These are phyloP conservation scores for Popillia japonica DNA, from an alignment of 1,140 invertebrate species.

Conservation along the genomic window DNA sequence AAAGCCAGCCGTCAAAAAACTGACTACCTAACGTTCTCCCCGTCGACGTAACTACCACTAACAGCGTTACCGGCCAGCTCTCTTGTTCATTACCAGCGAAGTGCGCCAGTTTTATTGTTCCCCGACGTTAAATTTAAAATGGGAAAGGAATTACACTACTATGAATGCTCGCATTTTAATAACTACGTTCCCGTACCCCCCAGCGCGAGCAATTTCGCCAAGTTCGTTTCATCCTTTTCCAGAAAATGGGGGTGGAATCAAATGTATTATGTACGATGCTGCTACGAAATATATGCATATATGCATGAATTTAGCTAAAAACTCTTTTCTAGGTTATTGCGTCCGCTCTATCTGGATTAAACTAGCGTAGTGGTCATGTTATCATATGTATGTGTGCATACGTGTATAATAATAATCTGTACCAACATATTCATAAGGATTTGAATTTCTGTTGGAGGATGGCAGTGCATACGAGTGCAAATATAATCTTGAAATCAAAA, in stretches of 20 bases:
- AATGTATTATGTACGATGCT: background rate
- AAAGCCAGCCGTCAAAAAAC: background rate
- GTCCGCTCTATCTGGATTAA: no score
- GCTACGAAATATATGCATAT: no score
- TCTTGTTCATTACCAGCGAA: slow-evolving; percentile 41
- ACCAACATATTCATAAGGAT: no score
- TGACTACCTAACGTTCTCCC: background rate
- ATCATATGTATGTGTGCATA: no score
- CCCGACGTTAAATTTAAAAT: slow-evolving; percentile 41
- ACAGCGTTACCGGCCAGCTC: slow-evolving; percentile 15
- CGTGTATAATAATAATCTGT: no score
- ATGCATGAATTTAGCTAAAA: background rate
- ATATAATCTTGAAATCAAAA: no score
- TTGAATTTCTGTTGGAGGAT: no score
- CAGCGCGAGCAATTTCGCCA: background rate
- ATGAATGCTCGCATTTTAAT: slow-evolving; percentile 41
- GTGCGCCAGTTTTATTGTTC: slow-evolving; percentile 39
- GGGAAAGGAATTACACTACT: slow-evolving; percentile 40
- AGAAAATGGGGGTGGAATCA: background rate
- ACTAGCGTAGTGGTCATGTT: no score
- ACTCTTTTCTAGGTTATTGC: background rate
- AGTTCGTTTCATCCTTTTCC: background rate
- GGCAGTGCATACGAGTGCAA: no score
- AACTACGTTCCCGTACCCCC: background rate
- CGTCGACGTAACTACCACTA: background rate